Base-by-base conservation (phyloP, 2,888 invertebrate species). In the Acrobasis consociella region DNA sequence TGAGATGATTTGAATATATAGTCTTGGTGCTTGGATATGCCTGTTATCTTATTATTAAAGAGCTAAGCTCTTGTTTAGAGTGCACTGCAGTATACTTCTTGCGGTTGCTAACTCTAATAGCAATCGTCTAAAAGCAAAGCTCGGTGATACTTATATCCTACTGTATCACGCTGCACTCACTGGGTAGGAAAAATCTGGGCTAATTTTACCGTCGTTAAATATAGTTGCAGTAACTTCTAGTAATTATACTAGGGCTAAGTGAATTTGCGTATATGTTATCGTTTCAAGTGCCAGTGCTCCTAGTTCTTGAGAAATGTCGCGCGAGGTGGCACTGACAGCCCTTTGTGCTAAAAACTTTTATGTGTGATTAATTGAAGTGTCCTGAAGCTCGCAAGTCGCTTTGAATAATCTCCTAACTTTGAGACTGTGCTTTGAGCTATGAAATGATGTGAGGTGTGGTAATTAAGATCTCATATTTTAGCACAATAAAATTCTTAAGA, bases 331-430 rank as follows among this genome's bases (percentile, higher is more conserved):
- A 22, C 2, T 42, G 56, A 56, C 56, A 56, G 56, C 42, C 22
- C 17, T 56, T 56, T 56, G 42, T 56, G 56, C 13, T 13, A 16
- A 9, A 13, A 56, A 56, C 56, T 56, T 56, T 56, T 56, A 56
- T 56, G 17, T 42, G 42, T 56, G 56, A 56, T 56, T 56, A 56
- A 56, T 56, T 56, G 56, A 56, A 10, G 56, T 56, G 42, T 56
- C 22, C 16, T 16, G 51, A 46, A 46, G 16, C 11, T 22, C 13
- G 9, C 16, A 55, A 17, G 42, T 56, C 1, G 11, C 22, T 22
- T 56, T 42, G 42, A 42, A 56, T 56, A 56, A 16, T 11, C 10
- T 1, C 22, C n/a, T 56, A 56, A 56, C 55, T 56, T 56, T 53
- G 53, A 9, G 38, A 53, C 52, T 52, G 22, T 51, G 9, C 31